Base-by-base conservation (phyloP, 53 echinoderm and acorn worm species). In the Holothuria leucospilota region DNA sequence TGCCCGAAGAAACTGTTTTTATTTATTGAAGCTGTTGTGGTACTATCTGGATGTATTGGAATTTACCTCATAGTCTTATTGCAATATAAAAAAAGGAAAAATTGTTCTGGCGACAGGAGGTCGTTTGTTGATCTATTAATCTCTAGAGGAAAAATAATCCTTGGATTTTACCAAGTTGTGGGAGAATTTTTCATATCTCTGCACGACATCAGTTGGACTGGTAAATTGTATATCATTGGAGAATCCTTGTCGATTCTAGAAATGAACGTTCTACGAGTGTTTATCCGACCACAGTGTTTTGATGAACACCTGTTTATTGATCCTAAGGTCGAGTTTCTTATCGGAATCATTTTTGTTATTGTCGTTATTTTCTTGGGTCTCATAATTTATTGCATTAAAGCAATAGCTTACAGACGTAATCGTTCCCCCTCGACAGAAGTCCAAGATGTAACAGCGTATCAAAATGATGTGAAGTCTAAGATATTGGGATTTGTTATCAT, bases 401-500 rank as follows among this genome's bases (percentile, higher is more conserved):
- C 34, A 3, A 34, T 34, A 34, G 3, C 2, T 34, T 34, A 34
- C 34, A 34, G 34, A 34, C 34, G 34, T 34, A 34, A 34, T 34
- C 34, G 34, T 3, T 34, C 34, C 34, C 3, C 34, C 34, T 34
- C 34, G 3, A 1, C 1, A 34, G 34, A 34, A 2, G 34, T 34
- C 34, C 34, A 34, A 39, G 40, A 40, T 8, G 6, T 39, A 21
- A 40, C 8, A 0, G 6, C 46, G 13, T 21, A 18, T 29, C 25
- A 39, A 51, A 39, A 72, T 10, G 49, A 72, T 4, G 12, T 13
- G 0, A 72, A n/a, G 34, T 40, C 40, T 1, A 72, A 72, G 25
- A 11, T 72, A 4, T n/a, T 41, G 9, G 16, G 16, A 8, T 72
- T 39, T 51, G 86, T 85, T 30, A 38, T 92, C 0, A 24, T 85